Percentiles rank a stretch among this genome's conserved stretches.
These are phyloP conservation scores for Pantherophis guttatus DNA, from an alignment of 2,113 vertebrate genomes.

Conservation along the genomic window DNA sequence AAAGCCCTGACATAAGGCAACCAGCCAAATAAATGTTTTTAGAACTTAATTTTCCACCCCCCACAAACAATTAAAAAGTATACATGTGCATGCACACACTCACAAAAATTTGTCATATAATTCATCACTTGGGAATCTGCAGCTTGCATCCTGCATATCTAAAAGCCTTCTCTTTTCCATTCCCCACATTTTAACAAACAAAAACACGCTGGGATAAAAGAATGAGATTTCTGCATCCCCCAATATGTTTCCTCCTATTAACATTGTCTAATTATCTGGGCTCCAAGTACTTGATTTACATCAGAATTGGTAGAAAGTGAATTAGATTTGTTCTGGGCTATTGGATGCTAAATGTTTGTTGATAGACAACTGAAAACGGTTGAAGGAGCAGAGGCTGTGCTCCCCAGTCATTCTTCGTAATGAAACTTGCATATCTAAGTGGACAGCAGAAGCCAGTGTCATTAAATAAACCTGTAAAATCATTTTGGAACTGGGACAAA, in stretches of 20 bases:
- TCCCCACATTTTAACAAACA: not conserved
- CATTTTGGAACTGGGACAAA: constrained; percentile 48
- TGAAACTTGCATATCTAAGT: constrained; percentile 44
- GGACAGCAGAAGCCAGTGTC: constrained; percentile 24
- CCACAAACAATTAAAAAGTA: not conserved
- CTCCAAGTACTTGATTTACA: constrained; percentile 25
- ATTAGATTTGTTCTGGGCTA: constrained; percentile 15
- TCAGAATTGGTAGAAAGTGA: not conserved
- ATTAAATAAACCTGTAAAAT: constrained; percentile 55
- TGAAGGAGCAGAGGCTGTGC: constrained; percentile 43
- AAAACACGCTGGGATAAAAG: not conserved
- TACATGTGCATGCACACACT: not conserved
- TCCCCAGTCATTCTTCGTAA: constrained; percentile 40
- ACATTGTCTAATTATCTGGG: constrained; percentile 11
- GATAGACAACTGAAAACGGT: constrained; percentile 50
- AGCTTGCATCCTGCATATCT: not conserved
- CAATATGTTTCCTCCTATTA: constrained; percentile 4
- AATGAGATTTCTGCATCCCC: not conserved
- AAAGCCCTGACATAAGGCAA: not conserved
- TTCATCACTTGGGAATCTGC: not conserved
- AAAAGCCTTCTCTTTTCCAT: not conserved
- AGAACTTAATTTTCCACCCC: not conserved
- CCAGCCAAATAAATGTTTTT: not conserved
- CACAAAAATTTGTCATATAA: not conserved
- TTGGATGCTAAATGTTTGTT: constrained; percentile 23